Evolutionary conservation across 1,140 invertebrate genomes (phyloP), one percentile per base, ranked within the genome.

Genomic region (Aradophagus sp.): DNA sequence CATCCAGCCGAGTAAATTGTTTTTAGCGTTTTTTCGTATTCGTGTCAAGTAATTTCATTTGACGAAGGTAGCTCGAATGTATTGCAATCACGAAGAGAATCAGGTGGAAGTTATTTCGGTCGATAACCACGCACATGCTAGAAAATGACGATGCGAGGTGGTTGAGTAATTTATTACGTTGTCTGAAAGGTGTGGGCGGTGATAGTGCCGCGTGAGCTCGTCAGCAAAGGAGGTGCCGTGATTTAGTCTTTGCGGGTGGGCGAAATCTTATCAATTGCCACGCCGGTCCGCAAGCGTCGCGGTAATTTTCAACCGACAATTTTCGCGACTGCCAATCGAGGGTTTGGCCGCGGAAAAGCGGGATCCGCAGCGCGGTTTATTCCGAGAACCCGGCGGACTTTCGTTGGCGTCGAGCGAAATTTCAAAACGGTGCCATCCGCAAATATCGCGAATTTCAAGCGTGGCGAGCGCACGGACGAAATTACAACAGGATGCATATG

Each of bases 231-330:
- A 45, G 45, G 41, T 50, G 50, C 56, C 48, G 52, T 67, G 69
- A 73, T 63, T 70, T 38, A 16, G 29, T 19, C 45, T 16, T 42
- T 19, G 45, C 47, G 36, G 48, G 44, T n/a, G 48, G 69, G 53
- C 74, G 69, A 78, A 77, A 76, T 75, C 77, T 68, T 73, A 73
- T 73, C 70, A 63, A 45, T 19, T 2, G 32, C 17, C 8, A 58
- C 53, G 53, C 32, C 42, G 48, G 55, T 61, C 50, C 53, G 53
- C 26, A 50, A n/a, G n/a, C n/a, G n/a, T n/a, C n/a, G n/a, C n/a
- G n/a, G n/a, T n/a, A n/a, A n/a, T n/a, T n/a, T n/a, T 26, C 35
- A 53, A 52, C 5, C 26, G 20, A 26, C 35, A 20, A 53, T 53
- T 53, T 52, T 52, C 29, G 20, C 14, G 5, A 17, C 7, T 16